Conservation (phyloP, 2,113 vertebrate species). For the Odocoileus hemionus region DNA sequence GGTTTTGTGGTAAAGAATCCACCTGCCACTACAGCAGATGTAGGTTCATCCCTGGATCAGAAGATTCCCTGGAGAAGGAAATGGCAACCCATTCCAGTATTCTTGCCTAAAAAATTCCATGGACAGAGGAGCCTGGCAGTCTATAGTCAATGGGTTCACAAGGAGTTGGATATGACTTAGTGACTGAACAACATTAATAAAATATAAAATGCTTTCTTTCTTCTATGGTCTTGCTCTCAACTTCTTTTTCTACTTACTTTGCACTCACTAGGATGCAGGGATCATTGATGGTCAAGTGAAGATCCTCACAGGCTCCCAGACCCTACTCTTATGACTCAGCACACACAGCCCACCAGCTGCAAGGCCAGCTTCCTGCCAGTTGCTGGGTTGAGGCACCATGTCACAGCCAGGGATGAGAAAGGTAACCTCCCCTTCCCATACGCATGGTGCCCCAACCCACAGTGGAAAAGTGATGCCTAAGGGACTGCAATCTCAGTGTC, state of each 20-base stretch:
- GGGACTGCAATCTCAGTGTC: not conserved
- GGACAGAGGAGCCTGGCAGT: not conserved
- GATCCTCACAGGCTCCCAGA: not conserved
- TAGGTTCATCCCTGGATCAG: not conserved
- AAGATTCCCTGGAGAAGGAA: not conserved
- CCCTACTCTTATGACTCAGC: not conserved
- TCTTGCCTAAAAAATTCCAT: not conserved
- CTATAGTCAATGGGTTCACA: not conserved
- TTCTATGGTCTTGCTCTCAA: not conserved
- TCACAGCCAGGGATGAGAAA: not conserved
- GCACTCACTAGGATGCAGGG: not conserved
- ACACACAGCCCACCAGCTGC: not conserved
- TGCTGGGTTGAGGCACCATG: not conserved
- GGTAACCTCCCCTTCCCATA: not conserved
- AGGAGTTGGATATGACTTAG: not conserved
- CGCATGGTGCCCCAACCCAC: not conserved
- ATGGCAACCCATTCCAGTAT: not conserved
- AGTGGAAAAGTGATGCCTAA: not conserved
- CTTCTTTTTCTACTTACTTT: not conserved
- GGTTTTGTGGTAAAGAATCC: not conserved
- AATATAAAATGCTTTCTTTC: not conserved
- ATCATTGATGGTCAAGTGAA: not conserved
- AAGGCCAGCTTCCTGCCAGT: not conserved
- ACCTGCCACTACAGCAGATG: not conserved
- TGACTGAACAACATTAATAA: not conserved